Percentiles rank a stretch among this genome's conserved stretches.
Evolutionary conservation across 2,113 vertebrate genomes (phyloP).

Genomic region (Lota lota): DNA sequence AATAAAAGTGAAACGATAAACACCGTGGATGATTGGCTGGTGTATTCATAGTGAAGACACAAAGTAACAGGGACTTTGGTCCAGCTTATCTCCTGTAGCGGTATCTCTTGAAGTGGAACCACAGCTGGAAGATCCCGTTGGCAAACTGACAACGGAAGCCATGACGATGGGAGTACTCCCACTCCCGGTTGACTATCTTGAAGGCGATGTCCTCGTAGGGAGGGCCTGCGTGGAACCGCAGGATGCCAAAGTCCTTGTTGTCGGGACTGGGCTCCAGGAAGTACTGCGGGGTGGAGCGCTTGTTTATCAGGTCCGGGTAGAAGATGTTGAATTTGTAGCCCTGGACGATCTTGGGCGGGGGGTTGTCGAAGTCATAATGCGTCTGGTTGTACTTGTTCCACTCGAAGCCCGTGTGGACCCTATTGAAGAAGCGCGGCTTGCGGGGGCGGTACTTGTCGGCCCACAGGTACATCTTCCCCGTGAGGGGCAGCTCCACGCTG

Average conservation of each 20-base stretch:
- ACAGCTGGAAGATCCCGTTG: constrained; percentile 97
- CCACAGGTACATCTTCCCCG: constrained; percentile 95
- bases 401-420: constrained; percentile 96
- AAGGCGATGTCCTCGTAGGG: constrained; percentile 98
- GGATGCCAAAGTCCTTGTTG: constrained; percentile 94
- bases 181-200: constrained; percentile 94
- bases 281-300: constrained; percentile 93
- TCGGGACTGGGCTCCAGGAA: constrained; percentile 92
- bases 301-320: constrained; percentile 95
- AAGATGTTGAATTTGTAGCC: constrained; percentile 99
- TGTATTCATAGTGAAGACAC: too few relatives aligned
- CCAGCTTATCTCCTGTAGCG: constrained; percentile 83
- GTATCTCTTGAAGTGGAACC: constrained; percentile 98
- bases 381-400: constrained; percentile 99
- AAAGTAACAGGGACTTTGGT: constrained; percentile 16
- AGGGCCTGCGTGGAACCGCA: constrained; percentile 92
- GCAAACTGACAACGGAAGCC: constrained; percentile 98
- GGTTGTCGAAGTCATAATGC: constrained; percentile 97
- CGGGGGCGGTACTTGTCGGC: constrained; percentile 97
- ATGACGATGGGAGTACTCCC: constrained; percentile 95
- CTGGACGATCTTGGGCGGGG: constrained; percentile 94
- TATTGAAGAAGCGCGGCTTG: constrained; percentile 97
- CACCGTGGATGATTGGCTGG: not conserved
- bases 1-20: not conserved
- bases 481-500: constrained; percentile 92